These are phyloP conservation scores for Gymnarchus niloticus DNA, from an alignment of 2,113 vertebrate genomes.

Conservation along the genomic window DNA sequence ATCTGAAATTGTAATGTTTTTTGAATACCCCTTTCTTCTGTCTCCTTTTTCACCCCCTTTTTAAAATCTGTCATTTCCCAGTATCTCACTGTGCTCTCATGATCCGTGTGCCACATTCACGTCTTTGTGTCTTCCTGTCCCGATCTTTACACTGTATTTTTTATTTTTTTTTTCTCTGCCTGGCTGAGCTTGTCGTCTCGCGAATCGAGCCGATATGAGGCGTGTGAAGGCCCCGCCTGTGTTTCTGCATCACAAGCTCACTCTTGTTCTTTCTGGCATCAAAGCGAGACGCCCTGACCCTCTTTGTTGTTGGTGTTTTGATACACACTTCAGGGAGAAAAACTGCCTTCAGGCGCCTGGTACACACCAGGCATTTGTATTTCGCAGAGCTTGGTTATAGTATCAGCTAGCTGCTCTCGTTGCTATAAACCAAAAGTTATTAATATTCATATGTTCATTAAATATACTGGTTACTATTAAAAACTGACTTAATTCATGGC, in stretches of 20 bases:
- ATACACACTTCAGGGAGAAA: background rate
- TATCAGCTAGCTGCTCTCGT: background rate
- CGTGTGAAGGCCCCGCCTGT: too few species aligned
- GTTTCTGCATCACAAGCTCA: background rate
- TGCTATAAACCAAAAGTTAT: constrained; percentile 5
- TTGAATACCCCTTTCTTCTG: background rate
- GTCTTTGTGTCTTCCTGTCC: background rate
- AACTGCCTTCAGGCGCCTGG: background rate
- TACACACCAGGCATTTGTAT: background rate
- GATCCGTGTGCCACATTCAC: background rate
- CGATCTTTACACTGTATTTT: background rate
- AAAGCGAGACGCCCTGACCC: too few species aligned
- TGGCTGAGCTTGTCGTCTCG: background rate
- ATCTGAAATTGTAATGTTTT: background rate
- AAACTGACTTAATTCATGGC: background rate
- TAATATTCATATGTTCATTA: constrained; percentile 22
- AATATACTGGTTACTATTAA: constrained; percentile 12
- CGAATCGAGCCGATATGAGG: background rate
- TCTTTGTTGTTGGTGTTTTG: background rate
- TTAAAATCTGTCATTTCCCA: background rate
- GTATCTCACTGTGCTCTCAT: background rate
- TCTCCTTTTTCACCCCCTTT: background rate
- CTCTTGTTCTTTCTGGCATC: background rate
- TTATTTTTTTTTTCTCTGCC: background rate
- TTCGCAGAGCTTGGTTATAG: background rate